Evolutionary conservation across 2,888 invertebrate genomes (phyloP), one percentile per base, ranked within the genome.

Genomic region (Phortica magna): DNA sequence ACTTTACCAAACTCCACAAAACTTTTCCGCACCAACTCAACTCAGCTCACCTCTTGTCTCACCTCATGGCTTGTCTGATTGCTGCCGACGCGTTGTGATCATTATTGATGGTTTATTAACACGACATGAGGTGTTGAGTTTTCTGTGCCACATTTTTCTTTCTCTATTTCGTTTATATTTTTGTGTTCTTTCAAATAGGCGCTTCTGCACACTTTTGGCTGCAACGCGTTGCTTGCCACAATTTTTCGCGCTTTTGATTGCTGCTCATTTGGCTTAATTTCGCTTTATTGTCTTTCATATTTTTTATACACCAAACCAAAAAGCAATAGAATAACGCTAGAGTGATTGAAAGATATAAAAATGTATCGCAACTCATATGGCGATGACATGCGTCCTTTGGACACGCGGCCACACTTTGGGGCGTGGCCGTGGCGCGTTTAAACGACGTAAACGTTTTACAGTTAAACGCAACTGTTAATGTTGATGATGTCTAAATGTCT

Each of bases 21-120:
- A 48, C 48, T 12, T 14, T 48, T 12, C 48, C 9, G 48, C 9
- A 6, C 14, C 48, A 2, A 12, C 3, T 0, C 14, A 6, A 48
- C 2, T 48, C 48, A 48, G 3, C 5, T 4, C 31, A 31, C 31
- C 31, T 4, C 31, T 31, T n/a, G n/a, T n/a, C n/a, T 31, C 31
- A 31, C 31, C 48, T 6, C 48, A 48, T 14, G 14, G 48, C 14
- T 48, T 64, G 64, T 31, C 59, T 57, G 72, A 55, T 67, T 73
- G 64, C 31, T 57, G 64, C 64, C 10, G 53, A 7, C 19, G 41
- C 42, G 68, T 65, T 55, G 55, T 14, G 61, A 75, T 67, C 79
- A 80, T 85, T 85, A 85, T 85, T 89, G 83, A 87, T 88, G 87
- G 87, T 80, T 88, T 83, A 87, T 88, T 85, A 82, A 81, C 87